Conservation (phyloP, 2,888 invertebrate species). For the Harpalus rubripes region DNA sequence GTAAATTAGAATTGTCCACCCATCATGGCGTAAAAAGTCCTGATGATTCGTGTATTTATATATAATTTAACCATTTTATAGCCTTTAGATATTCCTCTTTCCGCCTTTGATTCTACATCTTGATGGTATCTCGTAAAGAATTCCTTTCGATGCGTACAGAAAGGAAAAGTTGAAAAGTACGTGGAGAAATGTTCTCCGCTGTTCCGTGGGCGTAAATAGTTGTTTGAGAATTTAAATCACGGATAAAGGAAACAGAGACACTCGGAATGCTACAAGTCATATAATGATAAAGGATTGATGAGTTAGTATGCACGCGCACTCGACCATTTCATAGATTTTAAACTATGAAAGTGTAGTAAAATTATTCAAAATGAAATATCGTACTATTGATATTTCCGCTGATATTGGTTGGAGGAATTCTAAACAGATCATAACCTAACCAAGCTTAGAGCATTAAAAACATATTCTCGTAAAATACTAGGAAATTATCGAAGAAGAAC, state of each 20-base stretch:
- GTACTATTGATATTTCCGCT: slow-evolving; percentile 8
- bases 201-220: slow-evolving; percentile 31
- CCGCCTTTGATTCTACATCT: not conserved
- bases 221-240: slow-evolving; percentile 36
- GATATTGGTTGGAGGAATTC: slow-evolving; percentile 17
- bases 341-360: slow-evolving; percentile 16
- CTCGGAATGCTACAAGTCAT: slow-evolving; percentile 17
- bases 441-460: not conserved
- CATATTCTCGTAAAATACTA: not conserved
- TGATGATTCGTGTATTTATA: too few relatives aligned
- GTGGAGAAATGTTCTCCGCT: slow-evolving; percentile 22
- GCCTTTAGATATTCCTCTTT: not conserved
- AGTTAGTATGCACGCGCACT: slow-evolving; percentile 17
- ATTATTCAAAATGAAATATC: slow-evolving; percentile 45
- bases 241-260: slow-evolving; percentile 42
- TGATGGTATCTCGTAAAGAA: slow-evolving; percentile 4
- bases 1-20: too few relatives aligned
- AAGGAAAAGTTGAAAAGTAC: slow-evolving; percentile 22
- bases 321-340: slow-evolving; percentile 48
- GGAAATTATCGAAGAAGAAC: too few relatives aligned
- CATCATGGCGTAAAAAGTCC: too few relatives aligned
- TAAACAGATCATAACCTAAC: slow-evolving; percentile 17
- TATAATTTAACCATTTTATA: not conserved
- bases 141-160: slow-evolving; percentile 12
- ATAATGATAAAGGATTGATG: slow-evolving; percentile 41